Percentiles rank a stretch among this genome's conserved stretches.
These are phyloP conservation scores for Catocala fraxini DNA, from an alignment of 2,888 invertebrate species.

Conservation along the genomic window DNA sequence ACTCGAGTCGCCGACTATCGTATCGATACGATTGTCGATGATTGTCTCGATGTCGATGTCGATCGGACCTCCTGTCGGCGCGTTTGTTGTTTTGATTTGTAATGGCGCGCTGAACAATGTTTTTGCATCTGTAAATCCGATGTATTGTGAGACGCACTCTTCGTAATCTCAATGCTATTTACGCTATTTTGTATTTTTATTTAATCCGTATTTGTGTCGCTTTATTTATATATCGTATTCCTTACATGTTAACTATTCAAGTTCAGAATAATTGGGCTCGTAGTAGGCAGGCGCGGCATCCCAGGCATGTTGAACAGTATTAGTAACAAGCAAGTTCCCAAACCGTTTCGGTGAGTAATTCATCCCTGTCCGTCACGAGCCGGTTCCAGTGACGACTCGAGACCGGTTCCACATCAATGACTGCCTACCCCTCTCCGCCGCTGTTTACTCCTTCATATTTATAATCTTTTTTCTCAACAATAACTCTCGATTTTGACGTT, in stretches of 20 bases:
- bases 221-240: not conserved
- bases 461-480: conserved; percentile 61
- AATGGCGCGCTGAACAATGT: conserved; percentile 68
- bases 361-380: conserved; percentile 81
- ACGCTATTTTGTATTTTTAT: conserved; percentile 14
- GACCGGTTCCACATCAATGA: conserved; percentile 86
- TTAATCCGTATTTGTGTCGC: not conserved
- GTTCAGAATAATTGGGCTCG: conserved; percentile 16
- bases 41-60: conserved; percentile 71
- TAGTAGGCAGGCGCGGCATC: conserved; percentile 32
- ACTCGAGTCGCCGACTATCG: conserved; percentile 64
- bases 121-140: conserved; percentile 71
- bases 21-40: conserved; percentile 72
- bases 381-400: conserved; percentile 71
- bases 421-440: conserved; percentile 75
- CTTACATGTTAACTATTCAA: conserved; percentile 2
- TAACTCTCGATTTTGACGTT: conserved; percentile 78
- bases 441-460: conserved; percentile 69
- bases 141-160: conserved; percentile 33
- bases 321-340: conserved; percentile 59
- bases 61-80: conserved; percentile 83
- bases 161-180: conserved; percentile 27
- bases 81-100: conserved; percentile 83
- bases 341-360: conserved; percentile 73
- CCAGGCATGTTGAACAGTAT: conserved; percentile 51